These are phyloP conservation scores for Prietella phreatophila DNA, from an alignment of 2,113 vertebrate species.

Conservation along the genomic window DNA sequence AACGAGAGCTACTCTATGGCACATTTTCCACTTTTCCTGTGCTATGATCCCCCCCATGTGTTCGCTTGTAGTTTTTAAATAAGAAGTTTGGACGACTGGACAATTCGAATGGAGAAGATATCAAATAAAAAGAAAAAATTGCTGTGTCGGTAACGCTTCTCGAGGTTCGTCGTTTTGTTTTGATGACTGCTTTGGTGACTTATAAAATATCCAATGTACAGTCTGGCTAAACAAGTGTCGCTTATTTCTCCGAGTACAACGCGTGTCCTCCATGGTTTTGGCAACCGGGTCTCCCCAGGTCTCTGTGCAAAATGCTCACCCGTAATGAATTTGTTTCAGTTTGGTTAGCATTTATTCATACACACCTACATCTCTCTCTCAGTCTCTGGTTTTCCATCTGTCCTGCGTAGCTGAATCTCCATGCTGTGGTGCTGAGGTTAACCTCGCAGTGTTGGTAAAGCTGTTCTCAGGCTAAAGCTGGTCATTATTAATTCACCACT, in stretches of 20 bases:
- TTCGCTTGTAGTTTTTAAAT: not conserved
- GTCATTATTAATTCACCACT: conserved; percentile 72
- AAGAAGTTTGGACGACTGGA: not conserved
- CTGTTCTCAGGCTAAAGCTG: conserved; percentile 52
- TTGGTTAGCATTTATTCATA: not conserved
- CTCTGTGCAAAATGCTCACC: not conserved
- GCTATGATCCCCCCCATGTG: not conserved
- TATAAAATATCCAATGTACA: not conserved
- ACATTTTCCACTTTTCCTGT: not conserved
- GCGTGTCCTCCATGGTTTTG: not conserved
- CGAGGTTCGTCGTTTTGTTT: not conserved
- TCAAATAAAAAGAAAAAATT: not conserved
- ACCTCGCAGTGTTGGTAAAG: conserved; percentile 51
- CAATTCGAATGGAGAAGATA: not conserved
- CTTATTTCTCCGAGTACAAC: not conserved
- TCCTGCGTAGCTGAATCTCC: not conserved
- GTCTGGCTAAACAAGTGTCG: not conserved
- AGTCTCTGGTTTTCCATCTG: not conserved
- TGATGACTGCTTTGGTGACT: not conserved
- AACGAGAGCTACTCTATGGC: not conserved
- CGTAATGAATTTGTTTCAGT: not conserved
- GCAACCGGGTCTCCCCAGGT: not conserved
- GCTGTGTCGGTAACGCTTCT: not conserved
- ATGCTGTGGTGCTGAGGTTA: conserved; percentile 43
- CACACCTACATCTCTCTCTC: not conserved